phyloP scores from a whole-genome alignment of 2,797 vertebrate species.

The Coregonus sp. region DNA sequence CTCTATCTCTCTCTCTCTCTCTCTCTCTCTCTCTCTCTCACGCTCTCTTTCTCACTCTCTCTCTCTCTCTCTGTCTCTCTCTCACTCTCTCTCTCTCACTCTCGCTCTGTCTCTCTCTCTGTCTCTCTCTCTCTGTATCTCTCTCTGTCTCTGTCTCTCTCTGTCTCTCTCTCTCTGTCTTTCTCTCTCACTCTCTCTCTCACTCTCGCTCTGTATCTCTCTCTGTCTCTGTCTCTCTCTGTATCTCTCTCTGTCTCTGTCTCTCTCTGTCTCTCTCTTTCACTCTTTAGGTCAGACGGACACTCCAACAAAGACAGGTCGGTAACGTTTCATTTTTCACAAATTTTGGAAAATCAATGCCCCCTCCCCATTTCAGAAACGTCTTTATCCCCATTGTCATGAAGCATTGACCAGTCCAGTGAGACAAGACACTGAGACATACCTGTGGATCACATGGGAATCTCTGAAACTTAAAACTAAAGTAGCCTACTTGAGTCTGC shows the following conservation, averaged over 20 bases:
- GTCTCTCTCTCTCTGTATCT: not conserved
- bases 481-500: too few species aligned
- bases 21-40: not conserved
- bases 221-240: not conserved
- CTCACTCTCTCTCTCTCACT: not conserved
- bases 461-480: too few species aligned
- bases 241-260: not conserved
- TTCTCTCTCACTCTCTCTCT: not conserved
- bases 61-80: not conserved
- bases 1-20: not conserved
- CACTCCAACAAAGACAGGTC: too few species aligned
- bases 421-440: too few species aligned
- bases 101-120: not conserved
- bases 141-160: not conserved
- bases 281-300: not conserved
- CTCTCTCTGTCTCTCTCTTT: not conserved
- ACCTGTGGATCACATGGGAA: too few species aligned
- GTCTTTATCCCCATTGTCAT: too few species aligned
- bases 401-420: too few species aligned
- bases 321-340: too few species aligned
- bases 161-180: not conserved
- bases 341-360: too few species aligned
- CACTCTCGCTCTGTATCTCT: not conserved
- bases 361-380: too few species aligned
- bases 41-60: slow-evolving; percentile 3